Percentiles rank a stretch among this genome's conserved stretches.
Evolutionary conservation across 2,797 vertebrate genomes (phyloP).

Genomic region (Sebastes umbrosus): DNA sequence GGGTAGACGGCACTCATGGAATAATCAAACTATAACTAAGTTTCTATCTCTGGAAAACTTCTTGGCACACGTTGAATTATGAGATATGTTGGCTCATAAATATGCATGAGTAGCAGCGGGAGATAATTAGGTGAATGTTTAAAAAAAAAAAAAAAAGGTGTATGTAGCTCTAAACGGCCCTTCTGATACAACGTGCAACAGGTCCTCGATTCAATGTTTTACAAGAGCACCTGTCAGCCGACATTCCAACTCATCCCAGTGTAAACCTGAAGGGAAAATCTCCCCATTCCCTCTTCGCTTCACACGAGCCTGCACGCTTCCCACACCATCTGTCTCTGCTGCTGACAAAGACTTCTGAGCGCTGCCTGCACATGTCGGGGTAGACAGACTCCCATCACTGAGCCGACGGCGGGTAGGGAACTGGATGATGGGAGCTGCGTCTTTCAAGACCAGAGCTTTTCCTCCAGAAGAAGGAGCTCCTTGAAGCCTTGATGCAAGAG

Average conservation of each 20-base stretch:
- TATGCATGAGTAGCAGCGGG: not conserved
- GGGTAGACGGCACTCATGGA: not conserved
- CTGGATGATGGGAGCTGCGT: conserved; percentile 26
- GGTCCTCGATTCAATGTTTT: conserved; percentile 34
- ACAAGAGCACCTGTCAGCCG: conserved; percentile 44
- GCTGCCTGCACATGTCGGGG: not conserved
- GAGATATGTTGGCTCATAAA: not conserved
- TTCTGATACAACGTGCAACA: conserved; percentile 26
- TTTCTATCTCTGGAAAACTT: not conserved
- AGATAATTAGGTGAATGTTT: not conserved
- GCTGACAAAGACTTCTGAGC: conserved; percentile 43
- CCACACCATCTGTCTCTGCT: conserved; percentile 45
- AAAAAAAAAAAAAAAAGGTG: not conserved
- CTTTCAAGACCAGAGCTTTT: conserved; percentile 40
- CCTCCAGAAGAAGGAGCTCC: conserved; percentile 21
- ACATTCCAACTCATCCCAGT: not conserved
- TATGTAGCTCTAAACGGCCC: not conserved
- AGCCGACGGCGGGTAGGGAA: conserved; percentile 13
- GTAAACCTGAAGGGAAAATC: conserved; percentile 26
- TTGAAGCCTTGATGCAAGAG: conserved; percentile 20
- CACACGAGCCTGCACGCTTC: conserved; percentile 9
- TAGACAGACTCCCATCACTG: not conserved
- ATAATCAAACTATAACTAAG: not conserved
- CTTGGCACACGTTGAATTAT: not conserved
- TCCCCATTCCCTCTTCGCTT: conserved; percentile 35